Percentiles rank a stretch among this genome's conserved stretches.
Conservation (phyloP, 2,113 vertebrate genomes). For the Serilophus lunatus region DNA sequence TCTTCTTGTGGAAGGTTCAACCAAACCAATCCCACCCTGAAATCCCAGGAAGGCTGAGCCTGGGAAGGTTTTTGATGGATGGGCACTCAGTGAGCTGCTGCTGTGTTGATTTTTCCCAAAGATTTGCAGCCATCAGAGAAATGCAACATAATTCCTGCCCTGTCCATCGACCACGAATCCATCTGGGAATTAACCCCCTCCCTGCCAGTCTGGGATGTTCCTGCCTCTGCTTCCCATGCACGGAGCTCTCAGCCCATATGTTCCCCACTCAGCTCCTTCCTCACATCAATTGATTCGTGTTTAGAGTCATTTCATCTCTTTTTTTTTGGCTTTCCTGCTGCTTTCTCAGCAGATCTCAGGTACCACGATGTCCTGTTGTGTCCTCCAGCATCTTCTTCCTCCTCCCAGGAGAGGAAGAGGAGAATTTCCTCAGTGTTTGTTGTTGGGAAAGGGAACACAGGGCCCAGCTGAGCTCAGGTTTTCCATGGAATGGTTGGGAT, state of each 20-base stretch:
- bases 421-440: not conserved
- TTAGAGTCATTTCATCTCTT: not conserved
- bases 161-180: not conserved
- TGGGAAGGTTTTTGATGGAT: not conserved
- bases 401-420: not conserved
- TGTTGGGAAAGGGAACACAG: too few species aligned
- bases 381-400: not conserved
- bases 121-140: not conserved
- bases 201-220: fast-evolving
- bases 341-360: not conserved
- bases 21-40: too few species aligned
- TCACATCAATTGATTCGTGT: not conserved
- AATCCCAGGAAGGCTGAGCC: too few species aligned
- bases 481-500: not conserved
- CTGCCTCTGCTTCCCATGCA: not conserved
- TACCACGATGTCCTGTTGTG: not conserved
- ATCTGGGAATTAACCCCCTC: not conserved
- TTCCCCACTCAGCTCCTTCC: constrained; percentile 4
- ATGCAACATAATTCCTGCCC: not conserved
- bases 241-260: not conserved
- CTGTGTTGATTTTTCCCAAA: not conserved
- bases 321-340: not conserved
- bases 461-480: not conserved
- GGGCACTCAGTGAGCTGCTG: not conserved
- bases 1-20: not conserved